Evolutionary conservation across 1,140 invertebrate species (phyloP).

Genomic region (Orchestia grillus): DNA sequence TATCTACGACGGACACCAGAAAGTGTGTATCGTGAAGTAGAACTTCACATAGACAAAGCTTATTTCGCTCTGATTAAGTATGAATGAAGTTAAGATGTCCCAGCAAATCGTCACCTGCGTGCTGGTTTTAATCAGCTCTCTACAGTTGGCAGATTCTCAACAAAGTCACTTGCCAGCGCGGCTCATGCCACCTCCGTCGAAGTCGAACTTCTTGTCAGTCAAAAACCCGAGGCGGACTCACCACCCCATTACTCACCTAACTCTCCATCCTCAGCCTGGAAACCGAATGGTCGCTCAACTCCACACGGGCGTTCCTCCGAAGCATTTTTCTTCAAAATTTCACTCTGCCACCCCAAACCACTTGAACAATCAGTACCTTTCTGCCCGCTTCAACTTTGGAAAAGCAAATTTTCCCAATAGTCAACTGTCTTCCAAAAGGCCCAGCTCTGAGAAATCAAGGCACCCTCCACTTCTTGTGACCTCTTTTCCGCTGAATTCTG

Average conservation of each 20-base stretch:
- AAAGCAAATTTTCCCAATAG: neutral
- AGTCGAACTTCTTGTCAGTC: neutral
- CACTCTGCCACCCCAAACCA: neutral
- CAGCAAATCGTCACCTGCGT: neutral
- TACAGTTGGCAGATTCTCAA: neutral
- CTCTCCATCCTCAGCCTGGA: conserved; percentile 1
- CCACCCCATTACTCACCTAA: neutral
- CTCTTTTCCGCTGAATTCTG: neutral
- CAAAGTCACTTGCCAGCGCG: neutral
- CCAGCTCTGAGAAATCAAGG: neutral
- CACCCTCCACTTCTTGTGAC: neutral
- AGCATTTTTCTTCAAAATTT: neutral
- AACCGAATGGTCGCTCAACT: neutral
- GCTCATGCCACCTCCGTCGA: conserved; percentile 35
- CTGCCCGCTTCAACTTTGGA: neutral
- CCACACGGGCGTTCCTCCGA: neutral
- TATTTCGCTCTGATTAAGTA: neutral
- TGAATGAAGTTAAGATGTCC: neutral
- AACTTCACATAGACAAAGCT: neutral
- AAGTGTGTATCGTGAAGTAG: neutral
- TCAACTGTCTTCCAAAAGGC: neutral
- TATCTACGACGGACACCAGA: neutral
- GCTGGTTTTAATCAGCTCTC: neutral
- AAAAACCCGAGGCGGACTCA: neutral
- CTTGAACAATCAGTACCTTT: neutral